Evolutionary conservation across 2,888 invertebrate genomes (phyloP).

Genomic region (Stegana nigrithorax): DNA sequence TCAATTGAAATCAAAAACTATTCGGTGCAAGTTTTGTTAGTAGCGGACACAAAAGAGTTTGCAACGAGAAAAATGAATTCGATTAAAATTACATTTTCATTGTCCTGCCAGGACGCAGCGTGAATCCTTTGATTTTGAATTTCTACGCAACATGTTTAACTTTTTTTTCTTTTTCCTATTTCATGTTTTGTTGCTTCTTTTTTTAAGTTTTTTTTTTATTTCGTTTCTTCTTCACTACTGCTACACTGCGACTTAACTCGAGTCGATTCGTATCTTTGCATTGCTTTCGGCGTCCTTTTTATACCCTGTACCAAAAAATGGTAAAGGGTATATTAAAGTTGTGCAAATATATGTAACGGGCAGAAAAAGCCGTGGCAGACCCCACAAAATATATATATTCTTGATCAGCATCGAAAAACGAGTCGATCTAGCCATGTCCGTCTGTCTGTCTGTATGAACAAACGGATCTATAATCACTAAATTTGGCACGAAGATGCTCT

Average conservation of each 20-base stretch:
- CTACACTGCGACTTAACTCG: too few relatives aligned
- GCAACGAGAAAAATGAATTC: constrained; percentile 42
- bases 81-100: constrained; percentile 56
- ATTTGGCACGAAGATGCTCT: too few relatives aligned
- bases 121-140: constrained; percentile 54
- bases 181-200: constrained; percentile 26
- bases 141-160: constrained; percentile 50
- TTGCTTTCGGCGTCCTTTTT: background rate
- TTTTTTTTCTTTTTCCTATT: constrained; percentile 56
- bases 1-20: constrained; percentile 43
- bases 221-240: constrained; percentile 23
- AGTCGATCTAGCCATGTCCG: too few relatives aligned
- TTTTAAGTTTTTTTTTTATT: background rate
- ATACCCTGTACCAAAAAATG: too few relatives aligned
- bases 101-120: constrained; percentile 38
- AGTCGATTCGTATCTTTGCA: too few relatives aligned
- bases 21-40: constrained; percentile 17
- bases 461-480: too few relatives aligned
- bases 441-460: too few relatives aligned
- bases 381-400: too few relatives aligned
- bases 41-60: background rate
- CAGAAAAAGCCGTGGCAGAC: too few relatives aligned
- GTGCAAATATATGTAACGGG: too few relatives aligned
- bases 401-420: too few relatives aligned
- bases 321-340: too few relatives aligned